Percentiles rank a stretch among this genome's conserved stretches.
Conservation (phyloP, 2,888 invertebrate species). For the Sarcophaga caerulescens region DNA sequence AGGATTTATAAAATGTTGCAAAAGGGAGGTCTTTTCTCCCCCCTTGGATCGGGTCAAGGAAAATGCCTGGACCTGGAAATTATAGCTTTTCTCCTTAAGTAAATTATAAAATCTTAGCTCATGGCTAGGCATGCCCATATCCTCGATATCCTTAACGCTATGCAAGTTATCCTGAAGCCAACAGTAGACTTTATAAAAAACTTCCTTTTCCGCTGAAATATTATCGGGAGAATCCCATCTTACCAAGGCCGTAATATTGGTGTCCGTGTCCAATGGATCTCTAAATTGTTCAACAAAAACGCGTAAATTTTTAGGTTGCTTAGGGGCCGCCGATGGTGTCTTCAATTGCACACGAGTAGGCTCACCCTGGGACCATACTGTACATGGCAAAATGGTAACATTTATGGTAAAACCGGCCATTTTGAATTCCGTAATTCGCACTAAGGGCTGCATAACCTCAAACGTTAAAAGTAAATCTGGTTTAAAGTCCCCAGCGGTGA, state of each 20-base stretch:
- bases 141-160: slow-evolving; percentile 79
- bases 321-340: slow-evolving; percentile 91
- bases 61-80: slow-evolving; percentile 88
- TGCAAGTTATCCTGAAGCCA: slow-evolving; percentile 82
- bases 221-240: slow-evolving; percentile 91
- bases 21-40: slow-evolving; percentile 85
- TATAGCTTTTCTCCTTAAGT: slow-evolving; percentile 85
- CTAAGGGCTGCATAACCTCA: slow-evolving; percentile 77
- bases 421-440: slow-evolving; percentile 77
- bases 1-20: slow-evolving; percentile 85
- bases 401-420: slow-evolving; percentile 87
- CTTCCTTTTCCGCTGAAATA: slow-evolving; percentile 87
- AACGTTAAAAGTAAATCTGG: slow-evolving; percentile 66
- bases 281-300: slow-evolving; percentile 86
- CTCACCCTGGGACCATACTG: slow-evolving; percentile 91
- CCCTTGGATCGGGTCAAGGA: slow-evolving; percentile 86
- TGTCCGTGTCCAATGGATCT: slow-evolving; percentile 74
- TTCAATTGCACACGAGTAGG: slow-evolving; percentile 84
- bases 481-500: slow-evolving; percentile 65
- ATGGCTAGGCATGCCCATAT: slow-evolving; percentile 71
- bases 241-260: slow-evolving; percentile 84
- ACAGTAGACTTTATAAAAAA: slow-evolving; percentile 85
- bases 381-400: slow-evolving; percentile 89
- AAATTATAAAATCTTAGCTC: slow-evolving; percentile 84
- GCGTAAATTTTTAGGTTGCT: slow-evolving; percentile 87